Evolutionary conservation across 35 echinoderm and acorn worm genomes (phyloP).

Genomic region (Chiridota heheva): DNA sequence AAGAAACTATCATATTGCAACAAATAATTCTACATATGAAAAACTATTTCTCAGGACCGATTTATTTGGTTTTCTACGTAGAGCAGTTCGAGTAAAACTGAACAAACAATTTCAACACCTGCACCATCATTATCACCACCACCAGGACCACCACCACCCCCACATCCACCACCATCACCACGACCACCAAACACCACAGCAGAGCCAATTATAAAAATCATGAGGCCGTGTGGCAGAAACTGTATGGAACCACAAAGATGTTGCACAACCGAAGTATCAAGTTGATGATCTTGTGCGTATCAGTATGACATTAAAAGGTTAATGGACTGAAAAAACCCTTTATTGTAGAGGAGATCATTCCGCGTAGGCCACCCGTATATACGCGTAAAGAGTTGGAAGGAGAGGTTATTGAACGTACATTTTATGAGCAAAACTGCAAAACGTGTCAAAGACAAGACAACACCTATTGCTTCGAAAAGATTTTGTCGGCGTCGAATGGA

Average conservation of each 20-base stretch:
- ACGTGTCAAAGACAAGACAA: conserved; percentile 21
- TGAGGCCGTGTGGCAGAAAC: conserved; percentile 49
- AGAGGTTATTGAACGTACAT: conserved; percentile 60
- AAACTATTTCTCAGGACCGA: too few species aligned
- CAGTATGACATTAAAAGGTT: conserved; percentile 41
- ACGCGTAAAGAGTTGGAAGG: conserved; percentile 57
- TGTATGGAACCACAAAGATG: conserved; percentile 18
- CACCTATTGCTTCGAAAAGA: conserved; percentile 68
- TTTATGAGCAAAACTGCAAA: conserved; percentile 81
- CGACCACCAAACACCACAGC: too few species aligned
- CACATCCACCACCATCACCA: too few species aligned
- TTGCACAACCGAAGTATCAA: conserved; percentile 21
- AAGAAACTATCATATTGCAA: too few species aligned
- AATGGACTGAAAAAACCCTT: conserved; percentile 83
- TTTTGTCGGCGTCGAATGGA: conserved; percentile 31
- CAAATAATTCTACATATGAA: too few species aligned
- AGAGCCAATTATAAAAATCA: conserved; percentile 44
- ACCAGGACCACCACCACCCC: too few species aligned
- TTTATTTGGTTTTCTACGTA: too few species aligned
- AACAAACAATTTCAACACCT: too few species aligned
- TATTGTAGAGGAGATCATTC: too few species aligned
- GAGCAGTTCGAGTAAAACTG: too few species aligned
- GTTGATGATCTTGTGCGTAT: too few species aligned
- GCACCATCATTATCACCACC: too few species aligned
- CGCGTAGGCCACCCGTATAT: conserved; percentile 50